phyloP scores from a whole-genome alignment of 1,140 invertebrate species.

The Drosophila cardini region DNA sequence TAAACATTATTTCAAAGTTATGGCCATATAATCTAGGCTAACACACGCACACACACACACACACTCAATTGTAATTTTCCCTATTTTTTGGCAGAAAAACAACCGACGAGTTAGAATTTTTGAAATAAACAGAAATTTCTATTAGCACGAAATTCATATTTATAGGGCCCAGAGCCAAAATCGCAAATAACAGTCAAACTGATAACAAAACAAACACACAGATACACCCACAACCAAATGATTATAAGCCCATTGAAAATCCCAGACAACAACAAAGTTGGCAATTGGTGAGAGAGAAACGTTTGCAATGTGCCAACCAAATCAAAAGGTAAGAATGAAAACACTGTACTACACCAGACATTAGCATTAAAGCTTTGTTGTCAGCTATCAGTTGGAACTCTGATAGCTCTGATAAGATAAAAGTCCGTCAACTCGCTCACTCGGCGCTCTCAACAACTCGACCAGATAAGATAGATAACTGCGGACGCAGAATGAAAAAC shows the following conservation, averaged over 20 bases:
- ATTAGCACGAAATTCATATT: constrained; percentile 68
- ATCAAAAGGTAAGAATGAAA: constrained; percentile 16
- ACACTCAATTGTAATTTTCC: constrained; percentile 9
- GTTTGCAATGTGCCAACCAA: constrained; percentile 1
- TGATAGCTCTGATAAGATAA: constrained; percentile 47
- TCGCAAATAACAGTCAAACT: constrained; percentile 44
- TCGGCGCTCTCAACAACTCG: constrained; percentile 1
- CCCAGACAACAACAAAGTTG: constrained; percentile 25
- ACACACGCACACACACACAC: constrained; percentile 29
- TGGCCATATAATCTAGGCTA: constrained; percentile 48
- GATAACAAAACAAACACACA: constrained; percentile 20
- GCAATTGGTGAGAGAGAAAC: constrained; percentile 12
- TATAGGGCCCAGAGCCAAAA: constrained; percentile 54
- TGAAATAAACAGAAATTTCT: constrained; percentile 73
- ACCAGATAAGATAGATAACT: constrained; percentile 25
- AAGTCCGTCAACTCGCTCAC: constrained; percentile 26
- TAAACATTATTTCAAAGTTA: constrained; percentile 58
- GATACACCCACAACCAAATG: background rate
- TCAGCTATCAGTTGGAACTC: constrained; percentile 41
- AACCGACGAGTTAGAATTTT: constrained; percentile 54
- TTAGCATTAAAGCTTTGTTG: constrained; percentile 32
- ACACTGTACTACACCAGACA: constrained; percentile 27
- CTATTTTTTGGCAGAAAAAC: constrained; percentile 4
- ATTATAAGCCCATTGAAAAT: constrained; percentile 31
- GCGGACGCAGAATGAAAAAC: constrained; percentile 11